Base-by-base conservation (phyloP, 1,140 invertebrate species). In the Panonychus citri region DNA sequence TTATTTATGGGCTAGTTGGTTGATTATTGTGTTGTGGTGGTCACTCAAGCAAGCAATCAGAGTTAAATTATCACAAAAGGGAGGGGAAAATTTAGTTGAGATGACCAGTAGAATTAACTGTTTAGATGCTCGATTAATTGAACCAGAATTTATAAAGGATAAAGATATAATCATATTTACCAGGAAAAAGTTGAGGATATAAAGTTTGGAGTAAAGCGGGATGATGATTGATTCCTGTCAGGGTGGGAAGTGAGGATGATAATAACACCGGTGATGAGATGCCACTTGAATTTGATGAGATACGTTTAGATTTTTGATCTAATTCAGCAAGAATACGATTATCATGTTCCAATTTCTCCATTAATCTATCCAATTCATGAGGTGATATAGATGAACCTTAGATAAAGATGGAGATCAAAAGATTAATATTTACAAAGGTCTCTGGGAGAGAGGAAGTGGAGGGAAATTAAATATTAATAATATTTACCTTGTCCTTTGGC, bases 341-440 rank as follows among this genome's bases (percentile, higher is more conserved):
- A 64, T 80, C 80, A 71, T 88, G 86, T 69, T 91, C 85, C 63
- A 91, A 84, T 74, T 89, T 90, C 58, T 85, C 85, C 81, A 91
- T 89, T 66, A 91, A 84, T 65, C 82, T 76, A 69, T 90, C 86
- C 64, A 91, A 87, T 72, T 91, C 85, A 54, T 65, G 60, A 56
- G 63, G 61, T 52, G 64, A 66, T 59, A 59, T 61, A 61, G 63
- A 60, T 25, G 56, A 24, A 21, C 15, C 27, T 50, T 34, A 12
- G 12, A 34, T 7, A 34, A 12, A 34, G 12, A 34, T 34, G 30
- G 12, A 34, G 30, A 34, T 10, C 39, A 40, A 40, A 12, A n/a
- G n/a, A n/a, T n/a, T n/a, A n/a, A n/a, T n/a, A n/a, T n/a, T n/a
- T n/a, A n/a, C n/a, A n/a, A n/a, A n/a, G n/a, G n/a, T n/a, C n/a